These are phyloP conservation scores for Octopus sinensis DNA, from an alignment of 1,140 invertebrate species.

Conservation along the genomic window DNA sequence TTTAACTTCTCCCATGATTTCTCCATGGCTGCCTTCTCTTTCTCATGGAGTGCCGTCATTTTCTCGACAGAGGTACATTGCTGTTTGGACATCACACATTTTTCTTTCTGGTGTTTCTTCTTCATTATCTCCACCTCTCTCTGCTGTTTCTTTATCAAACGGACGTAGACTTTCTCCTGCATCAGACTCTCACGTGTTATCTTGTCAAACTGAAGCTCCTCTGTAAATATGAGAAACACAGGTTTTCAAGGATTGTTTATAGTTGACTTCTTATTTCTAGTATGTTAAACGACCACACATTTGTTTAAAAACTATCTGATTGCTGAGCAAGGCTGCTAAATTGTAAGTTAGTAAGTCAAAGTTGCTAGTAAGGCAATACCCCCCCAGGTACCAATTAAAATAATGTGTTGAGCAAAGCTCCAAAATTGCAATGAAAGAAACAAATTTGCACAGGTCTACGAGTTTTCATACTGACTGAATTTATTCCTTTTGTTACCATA, in stretches of 20 bases:
- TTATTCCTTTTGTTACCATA: too few species aligned
- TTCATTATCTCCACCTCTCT: slow-evolving; percentile 90
- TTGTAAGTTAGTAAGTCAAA: too few species aligned
- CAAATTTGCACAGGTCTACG: too few species aligned
- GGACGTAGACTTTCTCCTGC: slow-evolving; percentile 89
- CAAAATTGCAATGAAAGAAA: too few species aligned
- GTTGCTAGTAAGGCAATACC: too few species aligned
- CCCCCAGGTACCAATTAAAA: too few species aligned
- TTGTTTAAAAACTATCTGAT: slow-evolving; percentile 19
- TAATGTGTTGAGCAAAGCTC: too few species aligned
- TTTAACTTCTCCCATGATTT: slow-evolving; percentile 50
- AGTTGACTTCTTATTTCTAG: slow-evolving; percentile 23
- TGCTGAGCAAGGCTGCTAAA: slow-evolving; percentile 24
- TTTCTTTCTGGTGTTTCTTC: slow-evolving; percentile 92
- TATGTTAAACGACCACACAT: slow-evolving; percentile 20
- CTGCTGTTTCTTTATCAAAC: slow-evolving; percentile 91
- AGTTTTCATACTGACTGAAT: too few species aligned
- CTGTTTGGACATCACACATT: slow-evolving; percentile 83
- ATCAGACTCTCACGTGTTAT: slow-evolving; percentile 87
- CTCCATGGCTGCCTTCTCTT: slow-evolving; percentile 50
- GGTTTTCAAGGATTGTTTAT: background rate
- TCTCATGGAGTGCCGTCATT: slow-evolving; percentile 64
- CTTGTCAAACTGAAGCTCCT: slow-evolving; percentile 63
- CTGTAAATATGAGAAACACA: slow-evolving; percentile 22
- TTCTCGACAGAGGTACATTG: slow-evolving; percentile 95